phyloP scores from a whole-genome alignment of 2,888 invertebrate species.

The Andrena dorsata region DNA sequence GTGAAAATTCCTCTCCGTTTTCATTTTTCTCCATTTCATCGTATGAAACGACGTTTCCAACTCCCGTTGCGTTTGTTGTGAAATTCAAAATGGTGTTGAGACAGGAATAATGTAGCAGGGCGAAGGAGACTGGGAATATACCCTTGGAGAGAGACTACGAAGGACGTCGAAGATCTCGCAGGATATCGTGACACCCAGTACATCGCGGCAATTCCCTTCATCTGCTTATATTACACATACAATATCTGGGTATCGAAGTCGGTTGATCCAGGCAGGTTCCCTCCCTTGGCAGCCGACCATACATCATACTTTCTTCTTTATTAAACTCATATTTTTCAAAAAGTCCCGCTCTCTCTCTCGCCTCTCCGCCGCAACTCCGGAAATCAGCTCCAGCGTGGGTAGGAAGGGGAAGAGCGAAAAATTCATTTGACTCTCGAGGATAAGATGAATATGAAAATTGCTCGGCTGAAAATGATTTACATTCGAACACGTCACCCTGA shows the following conservation, averaged over 20 bases:
- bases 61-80: not conserved
- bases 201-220: constrained; percentile 68
- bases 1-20: not conserved
- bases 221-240: constrained; percentile 79
- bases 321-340: constrained; percentile 84
- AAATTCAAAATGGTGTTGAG: not conserved
- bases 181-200: constrained; percentile 67
- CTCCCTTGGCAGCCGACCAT: constrained; percentile 76
- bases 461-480: constrained; percentile 66
- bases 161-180: not conserved
- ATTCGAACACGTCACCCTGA: constrained; percentile 55
- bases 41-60: too few species aligned
- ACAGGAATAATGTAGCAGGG: not conserved
- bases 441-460: constrained; percentile 71
- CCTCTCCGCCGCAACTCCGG: constrained; percentile 68
- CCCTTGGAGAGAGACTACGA: not conserved
- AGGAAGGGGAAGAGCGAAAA: constrained; percentile 56
- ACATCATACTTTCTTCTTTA: constrained; percentile 84
- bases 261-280: constrained; percentile 79
- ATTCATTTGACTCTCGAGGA: constrained; percentile 70
- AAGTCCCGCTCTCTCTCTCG: constrained; percentile 75
- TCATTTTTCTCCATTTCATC: not conserved
- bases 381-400: constrained; percentile 68
- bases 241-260: constrained; percentile 81
- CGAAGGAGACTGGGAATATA: not conserved